These are phyloP conservation scores for Emberiza fucata DNA, from an alignment of 2,113 vertebrate genomes.

Conservation along the genomic window DNA sequence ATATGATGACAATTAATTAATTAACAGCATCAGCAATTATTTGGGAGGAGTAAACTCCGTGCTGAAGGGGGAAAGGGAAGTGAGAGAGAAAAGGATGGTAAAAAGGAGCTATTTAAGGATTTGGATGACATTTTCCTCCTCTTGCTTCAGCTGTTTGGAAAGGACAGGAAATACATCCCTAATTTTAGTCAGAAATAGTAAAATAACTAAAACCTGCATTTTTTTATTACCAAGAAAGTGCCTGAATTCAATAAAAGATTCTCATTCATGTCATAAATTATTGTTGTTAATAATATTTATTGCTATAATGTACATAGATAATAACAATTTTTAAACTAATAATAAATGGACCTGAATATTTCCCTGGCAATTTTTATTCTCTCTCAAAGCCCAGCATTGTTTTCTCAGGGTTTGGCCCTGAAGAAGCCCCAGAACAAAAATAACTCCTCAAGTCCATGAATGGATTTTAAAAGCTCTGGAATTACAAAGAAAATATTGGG, in stretches of 20 bases:
- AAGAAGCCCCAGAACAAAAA: not conserved
- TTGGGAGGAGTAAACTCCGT: not conserved
- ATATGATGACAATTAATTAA: too few species aligned
- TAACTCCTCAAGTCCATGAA: not conserved
- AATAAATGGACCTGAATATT: not conserved
- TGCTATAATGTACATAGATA: accelerated
- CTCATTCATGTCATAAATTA: not conserved
- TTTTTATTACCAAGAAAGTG: not conserved
- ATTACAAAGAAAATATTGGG: not conserved
- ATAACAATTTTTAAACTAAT: too few species aligned
- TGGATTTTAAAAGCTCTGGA: not conserved
- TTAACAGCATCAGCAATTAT: not conserved
- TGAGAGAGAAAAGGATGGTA: not conserved
- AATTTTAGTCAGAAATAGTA: not conserved
- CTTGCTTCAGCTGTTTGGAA: not conserved
- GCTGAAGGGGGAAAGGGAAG: not conserved
- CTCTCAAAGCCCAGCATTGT: not conserved
- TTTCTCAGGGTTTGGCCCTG: not conserved
- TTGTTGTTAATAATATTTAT: too few species aligned
- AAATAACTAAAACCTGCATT: not conserved
- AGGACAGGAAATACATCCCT: accelerated
- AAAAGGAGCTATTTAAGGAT: not conserved
- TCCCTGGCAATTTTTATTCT: not conserved
- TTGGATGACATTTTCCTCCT: not conserved
- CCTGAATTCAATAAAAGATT: not conserved